Conservation (phyloP, 2,113 vertebrate species). For the Lamprotornis superbus region DNA sequence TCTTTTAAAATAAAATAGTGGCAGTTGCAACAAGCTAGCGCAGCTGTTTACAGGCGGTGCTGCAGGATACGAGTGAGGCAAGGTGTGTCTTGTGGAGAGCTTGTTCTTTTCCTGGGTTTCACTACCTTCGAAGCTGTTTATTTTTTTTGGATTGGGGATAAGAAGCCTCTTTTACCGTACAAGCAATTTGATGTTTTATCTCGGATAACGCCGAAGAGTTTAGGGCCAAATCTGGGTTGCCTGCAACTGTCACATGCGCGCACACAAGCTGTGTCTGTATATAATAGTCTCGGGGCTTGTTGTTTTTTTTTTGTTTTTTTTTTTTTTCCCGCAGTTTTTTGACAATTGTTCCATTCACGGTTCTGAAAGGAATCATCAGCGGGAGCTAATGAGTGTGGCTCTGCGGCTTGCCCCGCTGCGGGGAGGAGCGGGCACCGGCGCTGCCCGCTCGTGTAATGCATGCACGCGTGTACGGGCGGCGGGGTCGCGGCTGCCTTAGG, state of each 20-base stretch:
- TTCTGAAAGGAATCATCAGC: constrained; percentile 59
- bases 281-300: constrained; percentile 35
- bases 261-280: constrained; percentile 48
- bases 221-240: constrained; percentile 65
- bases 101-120: constrained; percentile 4
- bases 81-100: constrained; percentile 48
- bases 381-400: constrained; percentile 49
- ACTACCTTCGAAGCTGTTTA: constrained; percentile 11
- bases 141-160: not conserved
- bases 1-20: constrained; percentile 64
- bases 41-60: constrained; percentile 52
- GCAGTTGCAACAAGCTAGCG: constrained; percentile 26
- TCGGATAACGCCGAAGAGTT: constrained; percentile 43
- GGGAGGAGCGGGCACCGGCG: constrained; percentile 31
- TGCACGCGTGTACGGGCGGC: constrained; percentile 41
- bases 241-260: constrained; percentile 57
- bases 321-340: constrained; percentile 60
- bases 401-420: not conserved
- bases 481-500: not conserved
- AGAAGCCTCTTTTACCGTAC: not conserved
- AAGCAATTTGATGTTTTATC: constrained; percentile 42
- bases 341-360: constrained; percentile 65
- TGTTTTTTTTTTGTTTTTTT: not conserved
- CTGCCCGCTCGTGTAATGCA: constrained; percentile 14
- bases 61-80: constrained; percentile 29